Base-by-base conservation (phyloP, 2,797 vertebrate genomes). In the Picus viridis region DNA sequence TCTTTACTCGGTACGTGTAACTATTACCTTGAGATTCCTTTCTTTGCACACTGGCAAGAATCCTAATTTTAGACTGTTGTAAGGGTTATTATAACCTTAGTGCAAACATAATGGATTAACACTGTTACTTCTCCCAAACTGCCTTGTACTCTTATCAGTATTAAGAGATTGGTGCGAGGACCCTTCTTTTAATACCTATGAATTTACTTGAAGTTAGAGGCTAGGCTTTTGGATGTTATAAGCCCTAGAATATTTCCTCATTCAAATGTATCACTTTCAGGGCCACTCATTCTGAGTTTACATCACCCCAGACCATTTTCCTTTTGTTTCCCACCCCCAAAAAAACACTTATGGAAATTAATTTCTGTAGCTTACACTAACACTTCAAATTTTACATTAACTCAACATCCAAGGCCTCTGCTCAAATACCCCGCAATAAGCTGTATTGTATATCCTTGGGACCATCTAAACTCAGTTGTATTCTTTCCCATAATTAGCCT, bases 401-500 rank as follows among this genome's bases (percentile, higher is more conserved):
- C 22, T 34, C 8, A 10, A 83, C 22, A 57, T 34, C 70, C 32
- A 58, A 74, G 16, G 30, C 30, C 32, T 81, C 76, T 76, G 17
- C 32, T 83, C 47, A 77, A 89, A 41, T 18, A 58, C 22, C 39
- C 19, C 61, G 45, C 51, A 85, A 49, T 56, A 80, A 32, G 2
- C n/a, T 36, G 20, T 9, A 39, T 73, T 83, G 80, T 68, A 39
- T 7, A 56, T 64, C 68, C 54, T 27, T 58, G 39, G 67, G 85
- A 75, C 79, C 76, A 67, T 47, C 69, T 61, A 88, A 79, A 78
- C 10, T n/a, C 75, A 83, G 29, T 73, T 71, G 62, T 68, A 74
- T 62, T 86, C 70, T 72, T 71, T 67, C 47, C 57, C 43, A 57
- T 41, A 83, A 90, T 65, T 78, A 83, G 61, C 43, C 41, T 82